phyloP scores from a whole-genome alignment of 1,140 invertebrate genomes.

The Lineus longissimus region DNA sequence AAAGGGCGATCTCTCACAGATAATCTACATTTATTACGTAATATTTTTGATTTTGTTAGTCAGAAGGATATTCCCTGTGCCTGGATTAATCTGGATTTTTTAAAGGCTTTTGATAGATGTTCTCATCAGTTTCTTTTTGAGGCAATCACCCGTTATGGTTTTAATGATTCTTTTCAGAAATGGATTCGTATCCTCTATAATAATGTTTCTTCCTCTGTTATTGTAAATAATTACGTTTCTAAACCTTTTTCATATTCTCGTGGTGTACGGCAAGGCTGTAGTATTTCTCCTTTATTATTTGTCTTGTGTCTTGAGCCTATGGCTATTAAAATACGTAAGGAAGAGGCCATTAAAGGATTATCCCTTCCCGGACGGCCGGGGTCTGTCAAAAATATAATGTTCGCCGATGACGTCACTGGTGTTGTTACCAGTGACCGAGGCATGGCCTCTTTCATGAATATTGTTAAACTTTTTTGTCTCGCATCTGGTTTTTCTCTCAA shows the following conservation, averaged over 20 bases:
- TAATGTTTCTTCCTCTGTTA: background rate
- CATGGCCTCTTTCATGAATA: too few relatives aligned
- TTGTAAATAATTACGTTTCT: background rate
- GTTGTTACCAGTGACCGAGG: too few relatives aligned
- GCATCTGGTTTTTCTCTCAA: constrained; percentile 10
- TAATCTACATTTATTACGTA: constrained; percentile 26
- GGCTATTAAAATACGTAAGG: background rate
- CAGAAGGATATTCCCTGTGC: constrained; percentile 19
- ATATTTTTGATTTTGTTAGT: constrained; percentile 26
- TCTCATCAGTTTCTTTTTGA: background rate
- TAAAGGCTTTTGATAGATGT: background rate
- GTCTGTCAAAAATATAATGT: background rate
- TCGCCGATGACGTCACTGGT: too few relatives aligned
- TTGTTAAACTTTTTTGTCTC: too few relatives aligned
- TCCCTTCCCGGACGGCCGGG: too few relatives aligned
- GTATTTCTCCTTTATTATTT: constrained; percentile 10
- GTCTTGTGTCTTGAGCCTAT: constrained; percentile 1
- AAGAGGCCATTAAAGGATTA: background rate
- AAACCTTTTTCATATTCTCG: background rate
- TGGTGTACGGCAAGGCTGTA: constrained; percentile 1
- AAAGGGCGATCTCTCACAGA: constrained; percentile 25
- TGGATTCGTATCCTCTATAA: background rate
- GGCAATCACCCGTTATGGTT: background rate
- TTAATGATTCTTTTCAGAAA: background rate
- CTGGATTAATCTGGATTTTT: constrained; percentile 13